Evolutionary conservation across 2,888 invertebrate genomes (phyloP).

Genomic region (Diarsia mendica): DNA sequence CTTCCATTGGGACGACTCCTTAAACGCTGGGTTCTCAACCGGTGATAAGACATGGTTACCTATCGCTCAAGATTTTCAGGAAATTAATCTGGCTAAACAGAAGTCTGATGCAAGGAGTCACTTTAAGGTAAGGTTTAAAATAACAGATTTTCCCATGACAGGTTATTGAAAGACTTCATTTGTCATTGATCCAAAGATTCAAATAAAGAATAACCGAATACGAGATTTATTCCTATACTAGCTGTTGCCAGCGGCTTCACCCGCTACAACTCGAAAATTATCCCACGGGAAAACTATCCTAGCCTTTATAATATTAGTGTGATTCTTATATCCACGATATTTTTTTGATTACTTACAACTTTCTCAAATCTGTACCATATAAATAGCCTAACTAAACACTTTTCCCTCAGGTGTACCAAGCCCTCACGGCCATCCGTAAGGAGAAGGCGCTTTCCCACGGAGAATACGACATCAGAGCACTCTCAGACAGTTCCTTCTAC

Average conservation of each 20-base stretch:
- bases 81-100: constrained; percentile 90
- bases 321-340: neutral
- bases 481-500: constrained; percentile 80
- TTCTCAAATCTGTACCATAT: neutral
- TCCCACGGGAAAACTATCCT: no score
- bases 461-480: constrained; percentile 80
- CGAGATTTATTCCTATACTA: neutral
- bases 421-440: constrained; percentile 86
- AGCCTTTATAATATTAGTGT: no score
- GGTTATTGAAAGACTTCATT: neutral
- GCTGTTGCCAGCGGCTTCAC: no score
- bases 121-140: constrained; percentile 78
- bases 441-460: constrained; percentile 83
- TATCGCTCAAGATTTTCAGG: constrained; percentile 90
- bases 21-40: constrained; percentile 91
- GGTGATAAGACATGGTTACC: constrained; percentile 92
- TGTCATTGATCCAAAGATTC: no score
- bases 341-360: neutral
- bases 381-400: neutral
- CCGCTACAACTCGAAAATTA: no score
- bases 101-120: constrained; percentile 87
- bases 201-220: neutral
- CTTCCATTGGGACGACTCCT: constrained; percentile 91
- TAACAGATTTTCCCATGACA: neutral
- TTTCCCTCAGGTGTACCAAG: constrained; percentile 88